A percentile compares a stretch with the other conserved stretches of the same genome.
Evolutionary conservation across 1,140 invertebrate species (phyloP).

Genomic region (Sarcophaga peregrina): DNA sequence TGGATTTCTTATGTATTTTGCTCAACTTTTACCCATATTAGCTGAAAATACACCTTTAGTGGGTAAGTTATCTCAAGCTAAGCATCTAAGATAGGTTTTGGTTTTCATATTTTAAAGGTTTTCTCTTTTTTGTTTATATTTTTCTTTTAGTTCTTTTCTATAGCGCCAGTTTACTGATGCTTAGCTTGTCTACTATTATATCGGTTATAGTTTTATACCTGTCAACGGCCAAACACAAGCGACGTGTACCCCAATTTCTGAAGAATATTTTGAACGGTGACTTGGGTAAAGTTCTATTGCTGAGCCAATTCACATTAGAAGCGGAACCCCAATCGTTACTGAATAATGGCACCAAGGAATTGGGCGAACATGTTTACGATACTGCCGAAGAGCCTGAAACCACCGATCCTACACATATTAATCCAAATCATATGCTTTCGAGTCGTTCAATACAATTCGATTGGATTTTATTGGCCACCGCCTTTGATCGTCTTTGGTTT

Average conservation of each 20-base stretch:
- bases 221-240: constrained; percentile 67
- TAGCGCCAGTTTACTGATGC: constrained; percentile 72
- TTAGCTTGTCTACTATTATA: constrained; percentile 73
- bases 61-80: constrained; percentile 66
- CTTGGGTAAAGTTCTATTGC: constrained; percentile 69
- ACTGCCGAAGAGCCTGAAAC: constrained; percentile 59
- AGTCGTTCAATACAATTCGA: constrained; percentile 69
- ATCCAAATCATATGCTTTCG: constrained; percentile 65
- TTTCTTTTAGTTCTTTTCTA: constrained; percentile 67
- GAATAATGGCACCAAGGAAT: constrained; percentile 52
- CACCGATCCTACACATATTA: constrained; percentile 54
- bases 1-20: constrained; percentile 75
- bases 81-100: neutral
- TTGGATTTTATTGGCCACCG: constrained; percentile 73
- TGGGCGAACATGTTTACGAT: constrained; percentile 63
- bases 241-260: constrained; percentile 70
- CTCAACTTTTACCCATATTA: constrained; percentile 71
- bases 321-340: constrained; percentile 46
- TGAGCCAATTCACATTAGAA: constrained; percentile 60
- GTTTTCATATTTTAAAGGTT: constrained; percentile 1
- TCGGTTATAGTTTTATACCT: constrained; percentile 74
- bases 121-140: constrained; percentile 48
- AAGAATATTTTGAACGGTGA: constrained; percentile 69
- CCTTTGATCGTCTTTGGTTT: constrained; percentile 73
- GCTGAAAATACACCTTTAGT: constrained; percentile 74